phyloP scores from a whole-genome alignment of 2,888 invertebrate species.

The Atherix ibis region DNA sequence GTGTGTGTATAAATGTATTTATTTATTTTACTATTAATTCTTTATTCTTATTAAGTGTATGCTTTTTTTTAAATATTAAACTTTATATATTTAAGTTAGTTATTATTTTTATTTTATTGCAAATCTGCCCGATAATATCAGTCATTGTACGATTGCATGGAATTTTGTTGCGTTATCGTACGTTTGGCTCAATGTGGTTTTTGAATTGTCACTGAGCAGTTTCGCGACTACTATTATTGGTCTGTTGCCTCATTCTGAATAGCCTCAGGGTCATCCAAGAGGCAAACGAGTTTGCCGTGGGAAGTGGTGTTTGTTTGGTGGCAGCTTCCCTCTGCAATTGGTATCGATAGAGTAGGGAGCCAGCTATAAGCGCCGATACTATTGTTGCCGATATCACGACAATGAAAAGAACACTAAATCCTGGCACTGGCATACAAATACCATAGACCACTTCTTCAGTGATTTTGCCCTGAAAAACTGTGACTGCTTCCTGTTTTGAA shows the following conservation, averaged over 20 bases:
- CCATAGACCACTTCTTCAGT: conserved; percentile 83
- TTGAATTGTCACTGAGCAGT: conserved; percentile 18
- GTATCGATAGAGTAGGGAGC: conserved; percentile 59
- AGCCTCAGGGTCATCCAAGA: conserved; percentile 58
- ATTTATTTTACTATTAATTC: too few species aligned
- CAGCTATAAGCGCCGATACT: conserved; percentile 72
- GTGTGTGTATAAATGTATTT: too few species aligned
- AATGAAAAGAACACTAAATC: conserved; percentile 77
- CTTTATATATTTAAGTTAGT: too few species aligned
- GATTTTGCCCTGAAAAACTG: conserved; percentile 75
- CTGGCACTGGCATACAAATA: conserved; percentile 77
- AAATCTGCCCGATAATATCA: conserved; percentile 17
- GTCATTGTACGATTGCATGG: too few species aligned
- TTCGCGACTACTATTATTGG: conserved; percentile 16
- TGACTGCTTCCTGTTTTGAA: conserved; percentile 60
- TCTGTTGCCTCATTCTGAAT: conserved; percentile 37
- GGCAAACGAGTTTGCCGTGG: conserved; percentile 47
- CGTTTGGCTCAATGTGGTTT: not conserved
- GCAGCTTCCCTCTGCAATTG: conserved; percentile 57
- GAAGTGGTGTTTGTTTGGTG: conserved; percentile 37
- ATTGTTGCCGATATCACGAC: conserved; percentile 76
- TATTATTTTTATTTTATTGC: conserved; percentile 14
- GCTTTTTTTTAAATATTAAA: too few species aligned
- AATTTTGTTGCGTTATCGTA: conserved; percentile 2
- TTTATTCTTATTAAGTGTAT: too few species aligned